Percentiles rank a stretch among this genome's conserved stretches.
Conservation (phyloP, 2,797 vertebrate genomes). For the Potorous gilbertii region DNA sequence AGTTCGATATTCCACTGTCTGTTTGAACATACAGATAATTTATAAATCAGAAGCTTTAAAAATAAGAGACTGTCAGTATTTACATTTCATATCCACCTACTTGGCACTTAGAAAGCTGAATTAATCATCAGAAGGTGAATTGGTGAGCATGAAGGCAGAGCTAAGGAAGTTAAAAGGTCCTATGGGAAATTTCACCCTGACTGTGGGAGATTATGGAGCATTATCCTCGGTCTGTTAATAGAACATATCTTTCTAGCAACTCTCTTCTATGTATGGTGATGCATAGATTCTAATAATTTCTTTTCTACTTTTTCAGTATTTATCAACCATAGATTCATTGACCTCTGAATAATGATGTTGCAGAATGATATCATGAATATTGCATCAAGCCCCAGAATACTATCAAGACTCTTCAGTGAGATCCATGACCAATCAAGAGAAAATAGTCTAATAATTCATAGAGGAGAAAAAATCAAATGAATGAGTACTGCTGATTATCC, state of each 20-base stretch:
- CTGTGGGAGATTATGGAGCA: conserved; percentile 30
- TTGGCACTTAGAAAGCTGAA: not conserved
- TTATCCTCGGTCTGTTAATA: conserved; percentile 45
- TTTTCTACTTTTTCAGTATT: conserved; percentile 47
- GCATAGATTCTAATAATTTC: conserved; percentile 10
- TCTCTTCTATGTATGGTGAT: conserved; percentile 11
- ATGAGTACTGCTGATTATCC: not conserved
- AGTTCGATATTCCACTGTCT: conserved; percentile 13
- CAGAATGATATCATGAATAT: not conserved
- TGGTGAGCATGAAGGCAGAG: conserved; percentile 50
- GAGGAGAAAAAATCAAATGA: not conserved
- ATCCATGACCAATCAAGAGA: not conserved
- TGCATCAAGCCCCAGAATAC: not conserved
- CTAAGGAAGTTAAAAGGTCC: conserved; percentile 53
- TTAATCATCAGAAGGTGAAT: conserved; percentile 56
- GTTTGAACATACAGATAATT: conserved; percentile 17
- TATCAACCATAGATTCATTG: not conserved
- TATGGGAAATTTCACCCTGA: not conserved
- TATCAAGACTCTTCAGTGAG: not conserved
- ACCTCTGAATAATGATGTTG: not conserved
- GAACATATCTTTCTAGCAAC: conserved; percentile 20
- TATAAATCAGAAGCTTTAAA: conserved; percentile 59
- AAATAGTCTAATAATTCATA: not conserved
- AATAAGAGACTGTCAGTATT: conserved; percentile 11
- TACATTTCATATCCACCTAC: conserved; percentile 25